Conservation (phyloP, 2,888 invertebrate species). For the Archaeoteleia sp. region DNA sequence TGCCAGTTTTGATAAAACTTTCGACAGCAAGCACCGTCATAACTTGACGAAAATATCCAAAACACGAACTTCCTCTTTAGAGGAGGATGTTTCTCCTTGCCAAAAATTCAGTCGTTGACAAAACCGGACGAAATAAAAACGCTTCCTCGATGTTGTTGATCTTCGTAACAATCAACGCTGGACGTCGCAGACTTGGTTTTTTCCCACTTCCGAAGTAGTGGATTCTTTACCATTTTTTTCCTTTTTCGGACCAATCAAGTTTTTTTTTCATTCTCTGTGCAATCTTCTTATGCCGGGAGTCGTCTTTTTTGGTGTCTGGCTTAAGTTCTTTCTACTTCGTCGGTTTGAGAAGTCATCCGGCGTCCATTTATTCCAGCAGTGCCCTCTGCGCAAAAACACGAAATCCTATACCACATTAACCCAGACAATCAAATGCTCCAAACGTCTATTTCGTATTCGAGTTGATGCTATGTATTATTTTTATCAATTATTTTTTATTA, state of each 20-base stretch:
- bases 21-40: too few relatives aligned
- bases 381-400: constrained; percentile 12
- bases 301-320: constrained; percentile 16
- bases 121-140: constrained; percentile 9
- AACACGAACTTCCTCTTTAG: too few relatives aligned
- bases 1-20: too few relatives aligned
- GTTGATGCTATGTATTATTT: too few relatives aligned
- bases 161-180: constrained; percentile 15
- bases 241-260: neutral
- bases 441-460: too few relatives aligned
- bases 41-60: neutral
- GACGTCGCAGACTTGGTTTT: constrained; percentile 8
- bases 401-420: constrained; percentile 18
- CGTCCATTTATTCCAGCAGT: constrained; percentile 23
- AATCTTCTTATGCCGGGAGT: constrained; percentile 16
- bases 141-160: constrained; percentile 12
- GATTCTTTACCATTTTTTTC: constrained; percentile 19
- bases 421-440: constrained; percentile 26
- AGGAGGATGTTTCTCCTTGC: constrained; percentile 4
- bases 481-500: neutral
- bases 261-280: neutral
- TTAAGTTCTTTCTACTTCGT: constrained; percentile 14
- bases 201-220: constrained; percentile 2
- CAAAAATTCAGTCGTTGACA: constrained; percentile 7
- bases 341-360: constrained; percentile 32